phyloP scores from a whole-genome alignment of 2,797 vertebrate genomes.

The Cuniculus paca region DNA sequence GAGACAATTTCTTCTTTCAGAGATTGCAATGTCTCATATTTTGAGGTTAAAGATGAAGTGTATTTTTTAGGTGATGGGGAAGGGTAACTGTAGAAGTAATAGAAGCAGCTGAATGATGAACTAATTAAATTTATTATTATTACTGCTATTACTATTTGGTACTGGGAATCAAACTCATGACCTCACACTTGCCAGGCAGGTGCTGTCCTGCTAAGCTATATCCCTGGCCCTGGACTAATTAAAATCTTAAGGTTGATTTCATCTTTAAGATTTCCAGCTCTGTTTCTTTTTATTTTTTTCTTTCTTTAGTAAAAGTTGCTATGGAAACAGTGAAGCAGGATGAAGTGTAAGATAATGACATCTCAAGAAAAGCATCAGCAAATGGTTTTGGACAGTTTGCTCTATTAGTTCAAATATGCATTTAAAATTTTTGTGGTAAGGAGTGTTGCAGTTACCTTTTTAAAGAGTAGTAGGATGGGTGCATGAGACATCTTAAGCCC shows the following conservation, averaged over 20 bases:
- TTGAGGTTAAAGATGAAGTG: slow-evolving; percentile 25
- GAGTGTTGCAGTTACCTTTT: slow-evolving; percentile 26
- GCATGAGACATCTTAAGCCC: not conserved
- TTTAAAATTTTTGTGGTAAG: slow-evolving; percentile 24
- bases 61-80: not conserved
- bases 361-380: not conserved
- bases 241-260: slow-evolving; percentile 52
- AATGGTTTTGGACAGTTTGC: not conserved
- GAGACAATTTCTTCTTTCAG: slow-evolving; percentile 13
- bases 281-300: slow-evolving; percentile 50
- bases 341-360: not conserved
- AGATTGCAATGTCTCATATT: slow-evolving; percentile 48
- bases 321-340: not conserved
- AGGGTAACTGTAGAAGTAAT: not conserved
- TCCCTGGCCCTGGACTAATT: not conserved
- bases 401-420: slow-evolving; percentile 19
- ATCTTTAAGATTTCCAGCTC: slow-evolving; percentile 44
- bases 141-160: too few relatives aligned
- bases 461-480: not conserved
- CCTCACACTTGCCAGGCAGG: too few relatives aligned
- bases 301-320: slow-evolving; percentile 34
- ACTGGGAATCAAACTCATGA: too few relatives aligned
- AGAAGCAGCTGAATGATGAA: not conserved
- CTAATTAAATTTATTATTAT: too few relatives aligned
- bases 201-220: too few relatives aligned